Evolutionary conservation across 2,113 vertebrate genomes (phyloP), one percentile per base, ranked within the genome.

Genomic region (Galemys pyrenaicus): DNA sequence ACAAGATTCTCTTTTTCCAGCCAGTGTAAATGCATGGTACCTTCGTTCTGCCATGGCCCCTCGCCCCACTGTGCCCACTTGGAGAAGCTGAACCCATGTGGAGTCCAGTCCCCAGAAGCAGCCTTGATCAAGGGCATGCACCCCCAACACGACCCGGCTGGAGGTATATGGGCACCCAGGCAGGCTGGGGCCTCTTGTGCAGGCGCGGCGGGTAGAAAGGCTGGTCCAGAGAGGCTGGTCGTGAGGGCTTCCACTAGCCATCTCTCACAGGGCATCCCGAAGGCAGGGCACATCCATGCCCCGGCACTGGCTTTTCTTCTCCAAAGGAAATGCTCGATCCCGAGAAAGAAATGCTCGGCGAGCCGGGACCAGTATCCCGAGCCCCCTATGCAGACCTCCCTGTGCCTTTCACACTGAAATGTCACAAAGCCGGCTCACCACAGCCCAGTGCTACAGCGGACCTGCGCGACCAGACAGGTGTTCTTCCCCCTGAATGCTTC

Each of bases 1-100:
- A 79, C 75, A 89, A 86, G 87, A 83, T 80, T 35, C 7, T 93
- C n/a, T 71, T 80, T 80, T 80, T 87, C n/a, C 49, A 74, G 35
- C 39, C 51, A 94, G 35, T 6, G 16, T 26, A 3, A 78, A 71
- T 49, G 35, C 9, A 9, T 54, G 77, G 71, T 35, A 65, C 77
- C 73, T 87, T 91, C 19, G 7, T 54, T 39, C 28, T 58, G 30
- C 46, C 32, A 15, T 22, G 16, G 16, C 16, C 49, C 54, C 54
- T 8, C 20, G 22, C 54, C 54, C 54, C 54, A 56, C 54, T 37
- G 60, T 46, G 41, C 24, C 24, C 60, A 13, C 4, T 22, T 15
- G 17, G 11, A 81, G 39, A 24, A 74, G 58, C 70, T 54, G 91
- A 78, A 44, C 26, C 41, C 0, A 0, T 6, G 77, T 46, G 62